Evolutionary conservation across 1,140 invertebrate genomes (phyloP), one percentile per base, ranked within the genome.

Genomic region (Bombus haemorrhoidalis): DNA sequence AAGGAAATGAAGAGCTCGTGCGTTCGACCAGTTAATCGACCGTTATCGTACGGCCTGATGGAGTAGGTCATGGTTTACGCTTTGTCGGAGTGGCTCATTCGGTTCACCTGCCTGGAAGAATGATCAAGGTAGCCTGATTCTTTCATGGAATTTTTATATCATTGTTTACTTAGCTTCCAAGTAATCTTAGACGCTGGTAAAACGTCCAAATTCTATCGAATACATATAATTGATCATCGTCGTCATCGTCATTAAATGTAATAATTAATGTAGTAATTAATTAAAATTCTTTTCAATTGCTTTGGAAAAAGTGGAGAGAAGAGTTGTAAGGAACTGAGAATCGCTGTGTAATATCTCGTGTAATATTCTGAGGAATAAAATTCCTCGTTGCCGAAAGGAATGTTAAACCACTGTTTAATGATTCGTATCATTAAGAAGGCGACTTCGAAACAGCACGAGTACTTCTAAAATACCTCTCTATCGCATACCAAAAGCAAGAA

Each of bases 401-500:
- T 10, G 34, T 68, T 68, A 25, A 68, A 68, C 34, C 32, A 37
- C 9, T 9, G 18, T 34, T 32, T 57, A 12, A 57, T 12, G 32
- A 53, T 57, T n/a, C 39, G 22, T 10, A 75, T 37, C 41, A 25
- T 25, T 6, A 72, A 3, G 15, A 13, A 53, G n/a, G 53, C 3
- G 8, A 41, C 8, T 62, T 62, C 3, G 22, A 32, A 62, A 57
- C 22, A n/a, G 22, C 22, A 62, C 10, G 47, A 10, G 12, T 28
- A 34, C 57, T 34, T 37, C 75, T 62, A 77, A 77, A 62, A 77
- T 77, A 77, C 57, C 57, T 41, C 57, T 77, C 34, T 39, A 59
- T 77, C 75, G 75, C 57, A 62, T 77, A 39, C 57, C 57, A 12
- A 77, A 77, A 77, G 75, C 32, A 57, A 39, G 28, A 57, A 62